Percentiles rank a stretch among this genome's conserved stretches.
Conservation (phyloP, 1,140 invertebrate species). For the Heliconius hewitsoni region DNA sequence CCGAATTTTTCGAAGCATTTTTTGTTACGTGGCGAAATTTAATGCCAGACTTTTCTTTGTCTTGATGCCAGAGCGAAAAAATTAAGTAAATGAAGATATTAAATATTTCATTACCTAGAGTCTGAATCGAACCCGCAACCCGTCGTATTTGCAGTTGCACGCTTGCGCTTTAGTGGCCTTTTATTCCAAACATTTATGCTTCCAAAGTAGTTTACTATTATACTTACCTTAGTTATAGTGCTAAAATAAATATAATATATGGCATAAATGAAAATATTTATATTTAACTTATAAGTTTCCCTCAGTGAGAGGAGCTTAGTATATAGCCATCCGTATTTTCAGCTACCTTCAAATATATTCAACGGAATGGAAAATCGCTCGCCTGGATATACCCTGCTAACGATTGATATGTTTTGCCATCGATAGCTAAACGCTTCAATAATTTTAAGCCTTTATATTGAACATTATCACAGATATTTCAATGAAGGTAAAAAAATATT, state of each 20-base stretch:
- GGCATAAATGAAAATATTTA: constrained; percentile 11
- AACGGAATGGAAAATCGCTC: constrained; percentile 37
- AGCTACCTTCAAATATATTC: constrained; percentile 29
- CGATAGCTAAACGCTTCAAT: constrained; percentile 16
- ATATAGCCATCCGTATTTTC: constrained; percentile 10
- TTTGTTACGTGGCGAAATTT: too few relatives aligned
- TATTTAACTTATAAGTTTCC: constrained; percentile 10
- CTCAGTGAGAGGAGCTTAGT: not conserved
- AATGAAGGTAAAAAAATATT: not conserved
- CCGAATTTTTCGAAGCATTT: too few relatives aligned
- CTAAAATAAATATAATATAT: not conserved
- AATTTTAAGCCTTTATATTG: constrained; percentile 16
- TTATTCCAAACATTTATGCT: too few relatives aligned
- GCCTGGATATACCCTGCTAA: constrained; percentile 23
- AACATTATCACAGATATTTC: constrained; percentile 5
- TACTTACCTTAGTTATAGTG: too few relatives aligned
- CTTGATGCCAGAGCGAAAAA: too few relatives aligned
- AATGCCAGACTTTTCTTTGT: too few relatives aligned
- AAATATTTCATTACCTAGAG: too few relatives aligned
- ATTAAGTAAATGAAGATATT: too few relatives aligned
- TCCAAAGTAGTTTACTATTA: too few relatives aligned
- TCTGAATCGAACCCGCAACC: too few relatives aligned
- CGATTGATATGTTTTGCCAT: constrained; percentile 18
- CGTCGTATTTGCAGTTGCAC: too few relatives aligned
- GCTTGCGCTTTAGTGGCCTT: too few relatives aligned